phyloP scores from a whole-genome alignment of 2,797 vertebrate genomes.

The Tadarida brasiliensis region DNA sequence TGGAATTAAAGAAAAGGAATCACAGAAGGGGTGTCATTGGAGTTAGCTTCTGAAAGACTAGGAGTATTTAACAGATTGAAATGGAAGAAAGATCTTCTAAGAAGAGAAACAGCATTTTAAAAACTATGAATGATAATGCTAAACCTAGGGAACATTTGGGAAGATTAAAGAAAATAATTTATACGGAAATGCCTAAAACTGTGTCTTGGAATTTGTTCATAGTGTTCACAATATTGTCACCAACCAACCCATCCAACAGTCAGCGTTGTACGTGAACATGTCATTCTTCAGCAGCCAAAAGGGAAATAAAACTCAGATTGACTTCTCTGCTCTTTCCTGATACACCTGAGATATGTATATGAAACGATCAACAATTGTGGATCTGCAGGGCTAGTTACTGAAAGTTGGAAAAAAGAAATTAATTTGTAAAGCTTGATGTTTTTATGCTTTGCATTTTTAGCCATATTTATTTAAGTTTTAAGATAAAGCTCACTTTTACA shows the following conservation, averaged over 20 bases:
- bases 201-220: not conserved
- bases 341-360: not conserved
- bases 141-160: not conserved
- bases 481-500: not conserved
- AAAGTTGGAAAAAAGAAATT: not conserved
- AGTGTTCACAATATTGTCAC: not conserved
- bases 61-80: not conserved
- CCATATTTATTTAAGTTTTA: not conserved
- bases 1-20: not conserved
- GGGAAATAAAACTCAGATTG: not conserved
- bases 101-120: not conserved
- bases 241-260: not conserved
- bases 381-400: not conserved
- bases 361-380: not conserved
- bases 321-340: not conserved
- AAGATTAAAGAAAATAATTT: not conserved
- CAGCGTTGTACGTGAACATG: rapidly evolving
- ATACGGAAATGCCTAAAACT: not conserved
- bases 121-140: not conserved
- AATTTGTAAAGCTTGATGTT: not conserved
- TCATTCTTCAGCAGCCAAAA: not conserved
- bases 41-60: not conserved
- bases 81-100: not conserved
- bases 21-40: not conserved
- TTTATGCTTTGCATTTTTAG: not conserved